These are phyloP conservation scores for Trichogramma dendrolimi DNA, from an alignment of 2,888 invertebrate genomes.

Conservation along the genomic window DNA sequence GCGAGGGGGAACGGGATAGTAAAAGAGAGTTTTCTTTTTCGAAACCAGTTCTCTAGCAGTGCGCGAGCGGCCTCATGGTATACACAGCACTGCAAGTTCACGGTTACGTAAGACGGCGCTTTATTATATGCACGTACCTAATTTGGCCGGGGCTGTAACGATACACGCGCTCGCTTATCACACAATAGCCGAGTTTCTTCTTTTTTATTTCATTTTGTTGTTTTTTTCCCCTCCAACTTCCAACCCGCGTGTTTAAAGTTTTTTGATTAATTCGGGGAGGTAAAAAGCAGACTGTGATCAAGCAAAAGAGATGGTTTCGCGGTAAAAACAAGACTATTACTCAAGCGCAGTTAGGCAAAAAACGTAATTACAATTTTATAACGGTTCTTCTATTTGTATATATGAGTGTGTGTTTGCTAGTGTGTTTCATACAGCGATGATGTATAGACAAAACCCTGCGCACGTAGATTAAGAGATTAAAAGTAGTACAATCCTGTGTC, in stretches of 20 bases:
- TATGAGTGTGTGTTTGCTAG: no score
- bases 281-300: no score
- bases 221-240: no score
- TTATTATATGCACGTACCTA: no score
- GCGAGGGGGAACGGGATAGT: conserved; percentile 27
- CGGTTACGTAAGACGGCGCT: conserved; percentile 25
- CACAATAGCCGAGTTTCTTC: no score
- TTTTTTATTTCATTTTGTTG: no score
- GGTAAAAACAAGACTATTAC: conserved; percentile 18
- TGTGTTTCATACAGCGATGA: background rate
- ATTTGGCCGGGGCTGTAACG: no score
- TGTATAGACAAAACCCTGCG: background rate
- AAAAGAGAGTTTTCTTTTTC: conserved; percentile 26
- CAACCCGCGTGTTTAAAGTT: no score
- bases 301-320: conserved; percentile 1
- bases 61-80: background rate
- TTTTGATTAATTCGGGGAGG: no score
- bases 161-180: no score
- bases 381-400: conserved; percentile 12
- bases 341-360: conserved; percentile 15
- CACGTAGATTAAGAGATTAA: background rate
- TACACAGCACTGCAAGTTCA: conserved; percentile 21
- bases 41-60: conserved; percentile 27
- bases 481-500: no score
- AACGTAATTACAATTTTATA: conserved; percentile 25